A percentile compares a stretch with the other conserved stretches of the same genome.
Evolutionary conservation across 2,888 invertebrate genomes (phyloP).

Genomic region (Arrhopalites spinosus): DNA sequence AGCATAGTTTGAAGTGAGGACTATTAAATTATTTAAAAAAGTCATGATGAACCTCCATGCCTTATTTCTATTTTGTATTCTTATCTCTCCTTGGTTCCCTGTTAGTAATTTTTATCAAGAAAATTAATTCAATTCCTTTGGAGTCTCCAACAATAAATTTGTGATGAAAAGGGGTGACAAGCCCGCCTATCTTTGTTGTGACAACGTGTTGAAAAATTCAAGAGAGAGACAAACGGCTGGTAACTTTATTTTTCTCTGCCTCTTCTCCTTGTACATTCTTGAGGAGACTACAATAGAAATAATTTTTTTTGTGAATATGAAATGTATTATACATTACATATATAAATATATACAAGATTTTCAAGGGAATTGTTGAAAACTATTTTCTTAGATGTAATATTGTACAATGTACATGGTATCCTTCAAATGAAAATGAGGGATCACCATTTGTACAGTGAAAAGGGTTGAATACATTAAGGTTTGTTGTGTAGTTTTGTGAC

Average conservation of each 20-base stretch:
- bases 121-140: constrained; percentile 29
- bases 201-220: neutral
- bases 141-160: neutral
- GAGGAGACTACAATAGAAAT: neutral
- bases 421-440: constrained; percentile 14
- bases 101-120: neutral
- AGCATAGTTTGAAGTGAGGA: too few relatives aligned
- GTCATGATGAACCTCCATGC: too few relatives aligned
- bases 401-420: neutral
- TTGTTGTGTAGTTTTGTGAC: constrained; percentile 19
- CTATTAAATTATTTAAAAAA: too few relatives aligned
- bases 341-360: too few relatives aligned
- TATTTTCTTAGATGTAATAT: too few relatives aligned
- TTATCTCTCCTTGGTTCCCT: too few relatives aligned
- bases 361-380: too few relatives aligned
- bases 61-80: too few relatives aligned
- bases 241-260: too few relatives aligned
- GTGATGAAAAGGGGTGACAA: constrained; percentile 21
- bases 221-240: neutral
- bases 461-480: constrained; percentile 3
- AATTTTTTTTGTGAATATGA: neutral
- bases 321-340: neutral
- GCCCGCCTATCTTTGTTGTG: constrained; percentile 25
- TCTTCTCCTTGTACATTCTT: too few relatives aligned
- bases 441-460: neutral